Evolutionary conservation across 2,888 invertebrate genomes (phyloP), one percentile per base, ranked within the genome.

Genomic region (Cryptocheilus praepositus): DNA sequence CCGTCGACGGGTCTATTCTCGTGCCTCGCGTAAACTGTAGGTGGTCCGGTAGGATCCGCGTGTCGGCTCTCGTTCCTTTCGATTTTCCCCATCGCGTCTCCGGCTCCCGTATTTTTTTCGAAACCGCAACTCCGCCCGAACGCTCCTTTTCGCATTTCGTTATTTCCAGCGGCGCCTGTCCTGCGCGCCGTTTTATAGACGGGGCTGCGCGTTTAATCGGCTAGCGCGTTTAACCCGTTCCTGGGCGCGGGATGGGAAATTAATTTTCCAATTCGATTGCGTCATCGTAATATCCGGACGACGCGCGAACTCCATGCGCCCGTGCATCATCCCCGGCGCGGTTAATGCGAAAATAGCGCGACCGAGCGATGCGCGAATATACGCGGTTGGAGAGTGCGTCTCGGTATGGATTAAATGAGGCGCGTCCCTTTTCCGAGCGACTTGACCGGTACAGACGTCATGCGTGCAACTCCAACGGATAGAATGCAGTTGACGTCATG

Each of bases 21-120:
- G 57, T 64, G 19, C 13, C 46, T 8, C 16, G 49, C 49, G 61
- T 70, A 61, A 64, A 67, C 71, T 59, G 59, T 68, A 54, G 36
- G 36, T 36, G 36, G 36, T 36, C 36, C 36, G 11, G 36, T 11
- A 36, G 36, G n/a, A 28, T 36, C 19, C 55, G 55, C 55, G 13
- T 55, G 16, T n/a, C 36, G 25, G 55, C 55, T 7, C 28, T 3
- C 28, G 4, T 28, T 11, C 25, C 56, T 28, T 51, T 69, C 69
- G 52, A 55, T 54, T 57, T 57, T 54, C 64, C 67, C 61, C 61
- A 62, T 51, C 21, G 28, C 18, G 19, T 18, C 3, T 21, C 49
- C 36, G 36, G 36, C 36, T 11, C 7, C 11, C 8, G 11, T 11
- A 11, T 11, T 36, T 36, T 11, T 11, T 36, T 36, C 36, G 36